Percentiles rank a stretch among this genome's conserved stretches.
These are phyloP conservation scores for Phalanger gymnotis DNA, from an alignment of 2,797 vertebrate genomes.

Conservation along the genomic window DNA sequence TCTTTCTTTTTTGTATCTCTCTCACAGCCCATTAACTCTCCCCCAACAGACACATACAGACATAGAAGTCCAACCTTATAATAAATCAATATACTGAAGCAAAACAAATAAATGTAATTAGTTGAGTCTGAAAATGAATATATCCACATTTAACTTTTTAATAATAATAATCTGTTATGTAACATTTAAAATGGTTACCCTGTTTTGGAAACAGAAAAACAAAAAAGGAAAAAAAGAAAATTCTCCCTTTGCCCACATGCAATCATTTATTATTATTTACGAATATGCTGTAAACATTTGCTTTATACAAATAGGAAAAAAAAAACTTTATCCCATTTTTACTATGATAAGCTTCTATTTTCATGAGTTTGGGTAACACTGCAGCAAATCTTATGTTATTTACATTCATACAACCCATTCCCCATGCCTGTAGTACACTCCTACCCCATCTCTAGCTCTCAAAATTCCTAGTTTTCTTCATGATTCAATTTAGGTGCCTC, in stretches of 20 bases:
- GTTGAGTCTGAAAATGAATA: neutral
- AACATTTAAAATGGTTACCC: neutral
- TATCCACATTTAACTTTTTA: neutral
- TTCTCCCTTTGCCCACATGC: neutral
- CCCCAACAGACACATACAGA: neutral
- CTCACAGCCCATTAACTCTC: neutral
- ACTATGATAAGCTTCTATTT: neutral
- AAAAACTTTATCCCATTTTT: neutral
- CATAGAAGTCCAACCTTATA: neutral
- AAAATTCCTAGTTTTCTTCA: neutral
- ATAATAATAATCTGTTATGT: neutral
- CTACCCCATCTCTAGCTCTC: neutral
- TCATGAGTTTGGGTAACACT: neutral
- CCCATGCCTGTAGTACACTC: neutral
- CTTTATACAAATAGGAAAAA: neutral
- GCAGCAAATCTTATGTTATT: neutral
- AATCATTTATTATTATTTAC: neutral
- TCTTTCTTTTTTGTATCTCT: neutral
- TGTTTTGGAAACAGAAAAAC: neutral
- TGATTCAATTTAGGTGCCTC: neutral
- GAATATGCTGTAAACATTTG: neutral
- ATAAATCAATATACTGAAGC: neutral
- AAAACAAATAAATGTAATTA: neutral
- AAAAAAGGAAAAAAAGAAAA: neutral
- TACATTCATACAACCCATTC: neutral